Conservation (phyloP, 2,888 invertebrate genomes). For the Apomyelois bistriatella region DNA sequence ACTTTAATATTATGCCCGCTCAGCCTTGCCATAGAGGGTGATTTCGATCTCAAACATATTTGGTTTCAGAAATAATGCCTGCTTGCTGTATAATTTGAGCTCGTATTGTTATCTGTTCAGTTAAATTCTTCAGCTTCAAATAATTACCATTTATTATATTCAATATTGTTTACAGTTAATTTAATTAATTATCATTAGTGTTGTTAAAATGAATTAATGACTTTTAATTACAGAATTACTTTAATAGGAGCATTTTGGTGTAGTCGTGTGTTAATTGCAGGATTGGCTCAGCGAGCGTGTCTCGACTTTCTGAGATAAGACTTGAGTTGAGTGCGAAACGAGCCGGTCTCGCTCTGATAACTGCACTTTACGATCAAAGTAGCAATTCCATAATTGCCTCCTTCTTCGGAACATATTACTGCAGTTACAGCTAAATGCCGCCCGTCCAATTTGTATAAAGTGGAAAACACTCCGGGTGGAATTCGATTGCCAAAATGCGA, state of each 20-base stretch:
- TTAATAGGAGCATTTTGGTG: background rate
- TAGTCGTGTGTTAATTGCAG: constrained; percentile 14
- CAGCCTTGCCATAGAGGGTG: constrained; percentile 33
- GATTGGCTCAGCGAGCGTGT: constrained; percentile 41
- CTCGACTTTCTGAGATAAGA: constrained; percentile 40
- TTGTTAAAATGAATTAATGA: constrained; percentile 12
- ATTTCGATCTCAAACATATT: constrained; percentile 12
- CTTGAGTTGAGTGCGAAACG: constrained; percentile 30
- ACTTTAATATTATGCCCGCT: constrained; percentile 48
- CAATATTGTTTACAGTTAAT: constrained; percentile 3
- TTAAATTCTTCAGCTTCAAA: background rate
- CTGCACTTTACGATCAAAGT: constrained; percentile 40
- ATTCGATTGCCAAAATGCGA: constrained; percentile 59
- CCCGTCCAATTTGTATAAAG: constrained; percentile 29
- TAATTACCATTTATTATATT: constrained; percentile 9
- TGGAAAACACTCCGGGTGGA: constrained; percentile 38
- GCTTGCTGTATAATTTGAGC: constrained; percentile 1
- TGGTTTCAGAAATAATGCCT: constrained; percentile 9
- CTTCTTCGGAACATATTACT: constrained; percentile 44
- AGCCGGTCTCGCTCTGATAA: constrained; percentile 61
- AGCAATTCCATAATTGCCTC: constrained; percentile 45
- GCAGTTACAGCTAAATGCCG: constrained; percentile 32
- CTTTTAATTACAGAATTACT: constrained; percentile 18
- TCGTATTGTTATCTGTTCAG: background rate
- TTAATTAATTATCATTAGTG: constrained; percentile 5